These are phyloP conservation scores for Acipenser transmontanus DNA, from an alignment of 2,797 vertebrate species.

Conservation along the genomic window DNA sequence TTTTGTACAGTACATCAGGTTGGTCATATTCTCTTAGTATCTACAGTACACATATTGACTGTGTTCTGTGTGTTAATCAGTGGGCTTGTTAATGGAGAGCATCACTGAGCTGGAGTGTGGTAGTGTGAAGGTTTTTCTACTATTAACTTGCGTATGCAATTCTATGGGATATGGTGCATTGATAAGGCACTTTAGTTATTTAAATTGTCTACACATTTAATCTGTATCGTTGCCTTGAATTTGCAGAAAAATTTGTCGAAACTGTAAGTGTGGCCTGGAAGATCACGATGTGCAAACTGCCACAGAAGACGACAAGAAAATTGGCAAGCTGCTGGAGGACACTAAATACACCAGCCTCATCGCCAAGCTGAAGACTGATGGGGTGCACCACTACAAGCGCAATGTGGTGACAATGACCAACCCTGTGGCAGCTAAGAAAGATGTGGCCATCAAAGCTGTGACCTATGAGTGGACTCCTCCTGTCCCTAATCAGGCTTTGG, in stretches of 20 bases:
- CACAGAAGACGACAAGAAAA: conserved; percentile 86
- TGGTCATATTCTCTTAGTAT: no score
- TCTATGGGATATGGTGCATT: no score
- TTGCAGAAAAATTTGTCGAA: conserved; percentile 89
- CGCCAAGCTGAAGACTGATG: conserved; percentile 87
- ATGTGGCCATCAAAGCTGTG: conserved; percentile 72
- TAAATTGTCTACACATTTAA: no score
- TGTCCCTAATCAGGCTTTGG: conserved; percentile 81
- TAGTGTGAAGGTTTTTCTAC: no score
- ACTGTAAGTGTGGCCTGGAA: conserved; percentile 90
- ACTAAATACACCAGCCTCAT: conserved; percentile 92
- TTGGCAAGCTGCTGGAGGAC: conserved; percentile 91
- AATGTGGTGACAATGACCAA: conserved; percentile 59
- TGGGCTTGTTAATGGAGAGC: no score
- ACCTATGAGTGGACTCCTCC: conserved; percentile 95
- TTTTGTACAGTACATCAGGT: no score
- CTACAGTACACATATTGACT: no score
- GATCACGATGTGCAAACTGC: conserved; percentile 84
- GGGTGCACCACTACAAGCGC: conserved; percentile 74
- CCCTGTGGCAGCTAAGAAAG: conserved; percentile 67
- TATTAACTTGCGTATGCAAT: no score
- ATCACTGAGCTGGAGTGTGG: no score
- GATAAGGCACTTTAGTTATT: no score
- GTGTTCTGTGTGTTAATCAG: no score
- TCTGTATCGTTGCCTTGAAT: background rate